Evolutionary conservation across 2,797 vertebrate genomes (phyloP).

Genomic region (Notoglanidium macrostoma): DNA sequence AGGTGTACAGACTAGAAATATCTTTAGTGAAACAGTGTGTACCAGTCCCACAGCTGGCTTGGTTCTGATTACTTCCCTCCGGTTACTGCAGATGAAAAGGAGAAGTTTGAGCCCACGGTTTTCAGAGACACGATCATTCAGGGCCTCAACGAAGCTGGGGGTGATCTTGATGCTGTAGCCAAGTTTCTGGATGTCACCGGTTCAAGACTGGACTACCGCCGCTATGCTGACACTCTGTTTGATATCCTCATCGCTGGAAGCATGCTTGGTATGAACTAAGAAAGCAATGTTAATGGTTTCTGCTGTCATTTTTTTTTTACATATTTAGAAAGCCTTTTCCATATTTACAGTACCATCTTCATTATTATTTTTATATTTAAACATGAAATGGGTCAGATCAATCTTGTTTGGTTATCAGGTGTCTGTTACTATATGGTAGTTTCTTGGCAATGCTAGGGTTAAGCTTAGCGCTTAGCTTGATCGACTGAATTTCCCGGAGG

Average conservation of each 20-base stretch:
- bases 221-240: conserved; percentile 92
- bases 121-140: conserved; percentile 90
- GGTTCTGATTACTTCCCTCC: conserved; percentile 5
- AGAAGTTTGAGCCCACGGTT: conserved; percentile 95
- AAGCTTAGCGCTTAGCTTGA: background rate
- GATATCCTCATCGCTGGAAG: conserved; percentile 92
- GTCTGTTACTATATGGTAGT: background rate
- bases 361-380: background rate
- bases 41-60: background rate
- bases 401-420: background rate
- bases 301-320: background rate
- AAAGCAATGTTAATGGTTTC: background rate
- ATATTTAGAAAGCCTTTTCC: background rate
- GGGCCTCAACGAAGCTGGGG: conserved; percentile 88
- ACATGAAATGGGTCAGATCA: background rate
- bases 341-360: background rate
- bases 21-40: background rate
- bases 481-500: too few relatives aligned
- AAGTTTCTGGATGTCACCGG: conserved; percentile 89
- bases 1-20: background rate
- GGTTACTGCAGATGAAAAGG: conserved; percentile 86
- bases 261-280: conserved; percentile 83
- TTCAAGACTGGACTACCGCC: conserved; percentile 89
- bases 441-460: background rate
- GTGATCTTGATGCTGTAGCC: conserved; percentile 88